phyloP scores from a whole-genome alignment of 2,888 invertebrate genomes.

The Caenorhabditis sp. region DNA sequence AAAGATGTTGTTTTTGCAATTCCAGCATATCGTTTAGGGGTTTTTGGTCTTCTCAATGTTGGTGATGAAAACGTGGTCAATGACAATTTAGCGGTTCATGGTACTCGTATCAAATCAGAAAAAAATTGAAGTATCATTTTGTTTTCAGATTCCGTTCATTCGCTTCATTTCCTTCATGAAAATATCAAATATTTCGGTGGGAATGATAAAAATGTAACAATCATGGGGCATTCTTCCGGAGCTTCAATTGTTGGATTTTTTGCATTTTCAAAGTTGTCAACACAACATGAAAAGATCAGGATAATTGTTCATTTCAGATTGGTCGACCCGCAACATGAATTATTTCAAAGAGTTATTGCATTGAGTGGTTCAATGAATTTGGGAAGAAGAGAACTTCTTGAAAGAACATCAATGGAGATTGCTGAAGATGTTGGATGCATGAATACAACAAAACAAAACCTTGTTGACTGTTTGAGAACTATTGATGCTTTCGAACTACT shows the following conservation, averaged over 20 bases:
- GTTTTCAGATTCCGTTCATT: conserved; percentile 13
- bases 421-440: background rate
- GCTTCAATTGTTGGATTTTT: conserved; percentile 15
- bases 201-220: conserved; percentile 20
- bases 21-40: conserved; percentile 54
- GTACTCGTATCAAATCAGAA: too few relatives aligned
- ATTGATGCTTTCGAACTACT: conserved; percentile 11
- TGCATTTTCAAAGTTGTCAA: conserved; percentile 23
- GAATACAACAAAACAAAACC: background rate
- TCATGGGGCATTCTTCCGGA: conserved; percentile 35
- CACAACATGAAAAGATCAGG: background rate
- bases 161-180: conserved; percentile 18
- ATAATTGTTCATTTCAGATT: background rate
- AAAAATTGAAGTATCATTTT: too few relatives aligned
- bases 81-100: conserved; percentile 38
- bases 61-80: conserved; percentile 38
- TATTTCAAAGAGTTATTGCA: conserved; percentile 20
- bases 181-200: conserved; percentile 30
- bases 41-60: conserved; percentile 54
- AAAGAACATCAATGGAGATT: background rate
- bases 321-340: conserved; percentile 9
- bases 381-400: background rate
- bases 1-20: conserved; percentile 53
- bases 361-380: conserved; percentile 18
- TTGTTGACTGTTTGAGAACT: background rate